Evolutionary conservation across 2,888 invertebrate species (phyloP), one percentile per base, ranked within the genome.

Genomic region (Quadroppia sp.): DNA sequence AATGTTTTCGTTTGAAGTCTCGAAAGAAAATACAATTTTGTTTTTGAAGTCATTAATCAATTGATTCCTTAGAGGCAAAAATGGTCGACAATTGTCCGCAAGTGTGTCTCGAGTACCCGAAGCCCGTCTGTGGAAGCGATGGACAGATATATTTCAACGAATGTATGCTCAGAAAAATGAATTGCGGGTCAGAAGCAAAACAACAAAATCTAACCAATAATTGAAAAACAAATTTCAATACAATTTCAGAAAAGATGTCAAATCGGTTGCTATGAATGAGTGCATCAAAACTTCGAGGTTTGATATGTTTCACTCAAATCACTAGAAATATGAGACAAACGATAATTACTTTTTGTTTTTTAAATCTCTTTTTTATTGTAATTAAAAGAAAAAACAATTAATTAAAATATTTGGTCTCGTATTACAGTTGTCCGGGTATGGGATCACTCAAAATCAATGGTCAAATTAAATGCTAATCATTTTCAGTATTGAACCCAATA

Each of bases 101-200:
- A n/a, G 20, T 61, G 17, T 78, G 78, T 40, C 70, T 73, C 4
- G 76, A 76, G 53, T 69, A 76, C 2, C 75, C 77, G 53, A 74
- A 77, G 25, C 78, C 78, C 0, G 78, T 77, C 9, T 78, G 78
- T 64, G 78, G 77, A 70, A 75, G 74, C 11, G 73, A 78, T 32
- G 77, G 77, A 2, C 72, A 75, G 2, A 72, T 79, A 0, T 78
- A 78, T 61, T 75, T 75, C 42, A 79, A 78, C 64, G 79, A 79
- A 67, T 79, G 79, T 42, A 76, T 74, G 28, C 61, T 79, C 42
- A 72, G 71, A 13, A 72, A 75, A 70, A 23, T 50, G 15, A 77
- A 77, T 28, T 78, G 78, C 74, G 76, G 76, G 78, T 77, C 73
- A 72, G 75, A 71, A 36, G n/a, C n/a, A n/a, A n/a, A n/a, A n/a